A percentile compares a stretch with the other conserved stretches of the same genome.
phyloP scores from a whole-genome alignment of 2,797 vertebrate species.

The Tadarida brasiliensis region DNA sequence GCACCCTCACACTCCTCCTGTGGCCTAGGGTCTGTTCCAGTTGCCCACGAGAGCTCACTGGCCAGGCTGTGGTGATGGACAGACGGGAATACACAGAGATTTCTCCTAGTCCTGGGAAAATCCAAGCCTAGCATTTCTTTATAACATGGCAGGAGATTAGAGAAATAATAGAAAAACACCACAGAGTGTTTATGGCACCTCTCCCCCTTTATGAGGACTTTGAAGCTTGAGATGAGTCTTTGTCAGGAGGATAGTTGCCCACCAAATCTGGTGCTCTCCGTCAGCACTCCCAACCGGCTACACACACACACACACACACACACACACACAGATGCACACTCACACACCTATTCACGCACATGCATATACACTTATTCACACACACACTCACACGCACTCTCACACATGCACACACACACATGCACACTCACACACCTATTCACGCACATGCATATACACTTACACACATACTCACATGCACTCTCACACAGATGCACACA shows the following conservation, averaged over 20 bases:
- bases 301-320: not conserved
- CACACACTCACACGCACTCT: not conserved
- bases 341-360: not conserved
- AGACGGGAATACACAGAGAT: not conserved
- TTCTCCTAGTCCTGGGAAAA: not conserved
- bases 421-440: too few relatives aligned
- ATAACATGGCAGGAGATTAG: not conserved
- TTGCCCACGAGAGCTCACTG: not conserved
- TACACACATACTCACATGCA: too few relatives aligned
- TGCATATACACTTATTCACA: too few relatives aligned
- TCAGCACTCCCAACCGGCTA: fast-evolving
- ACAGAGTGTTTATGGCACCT: not conserved
- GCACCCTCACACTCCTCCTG: not conserved
- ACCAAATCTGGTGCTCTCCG: fast-evolving
- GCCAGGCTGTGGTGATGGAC: not conserved
- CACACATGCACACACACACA: not conserved
- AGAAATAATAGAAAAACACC: not conserved
- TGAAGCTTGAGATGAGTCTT: not conserved
- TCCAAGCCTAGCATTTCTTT: not conserved
- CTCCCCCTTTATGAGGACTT: not conserved
- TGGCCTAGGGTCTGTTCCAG: not conserved
- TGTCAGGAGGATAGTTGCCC: not conserved
- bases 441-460: too few relatives aligned
- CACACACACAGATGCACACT: fast-evolving
- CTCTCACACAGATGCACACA: not conserved